Percentiles rank a stretch among this genome's conserved stretches.
phyloP scores from a whole-genome alignment of 2,113 vertebrate genomes.

The Bubalus kerabau region DNA sequence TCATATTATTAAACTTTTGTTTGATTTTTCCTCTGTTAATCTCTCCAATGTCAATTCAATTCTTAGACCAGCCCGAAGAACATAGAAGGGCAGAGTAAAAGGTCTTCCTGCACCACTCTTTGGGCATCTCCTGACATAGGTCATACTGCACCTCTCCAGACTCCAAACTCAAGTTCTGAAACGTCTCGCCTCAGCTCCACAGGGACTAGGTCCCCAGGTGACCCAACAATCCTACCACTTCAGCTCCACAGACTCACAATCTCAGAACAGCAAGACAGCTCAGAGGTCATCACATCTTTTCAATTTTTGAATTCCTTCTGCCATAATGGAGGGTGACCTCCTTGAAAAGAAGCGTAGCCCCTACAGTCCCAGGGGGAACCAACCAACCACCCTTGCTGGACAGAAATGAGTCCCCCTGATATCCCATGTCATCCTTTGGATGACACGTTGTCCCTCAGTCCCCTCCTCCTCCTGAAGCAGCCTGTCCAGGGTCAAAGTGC shows the following conservation, averaged over 20 bases:
- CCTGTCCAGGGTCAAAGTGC: too few species aligned
- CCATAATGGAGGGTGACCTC: fast-evolving
- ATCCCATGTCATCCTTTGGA: neutral
- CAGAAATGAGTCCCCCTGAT: neutral
- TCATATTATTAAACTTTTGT: neutral
- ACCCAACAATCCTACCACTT: neutral
- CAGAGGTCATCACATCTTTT: neutral
- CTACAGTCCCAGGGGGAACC: neutral
- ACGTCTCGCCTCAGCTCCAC: fast-evolving
- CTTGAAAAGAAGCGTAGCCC: neutral
- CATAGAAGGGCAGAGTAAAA: neutral
- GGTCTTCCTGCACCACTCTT: neutral
- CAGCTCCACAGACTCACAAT: neutral
- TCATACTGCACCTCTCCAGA: neutral
- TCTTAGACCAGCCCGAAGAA: neutral
- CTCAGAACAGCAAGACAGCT: neutral
- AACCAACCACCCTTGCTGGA: neutral
- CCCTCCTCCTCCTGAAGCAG: neutral
- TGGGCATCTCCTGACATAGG: neutral
- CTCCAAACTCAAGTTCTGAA: neutral
- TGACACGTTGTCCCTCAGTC: neutral
- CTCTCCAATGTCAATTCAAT: neutral
- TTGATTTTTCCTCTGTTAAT: neutral
- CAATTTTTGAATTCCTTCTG: neutral
- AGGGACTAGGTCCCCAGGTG: neutral